A percentile compares a stretch with the other conserved stretches of the same genome.
These are phyloP conservation scores for Cyanoliseus patagonus DNA, from an alignment of 2,113 vertebrate genomes.

Conservation along the genomic window DNA sequence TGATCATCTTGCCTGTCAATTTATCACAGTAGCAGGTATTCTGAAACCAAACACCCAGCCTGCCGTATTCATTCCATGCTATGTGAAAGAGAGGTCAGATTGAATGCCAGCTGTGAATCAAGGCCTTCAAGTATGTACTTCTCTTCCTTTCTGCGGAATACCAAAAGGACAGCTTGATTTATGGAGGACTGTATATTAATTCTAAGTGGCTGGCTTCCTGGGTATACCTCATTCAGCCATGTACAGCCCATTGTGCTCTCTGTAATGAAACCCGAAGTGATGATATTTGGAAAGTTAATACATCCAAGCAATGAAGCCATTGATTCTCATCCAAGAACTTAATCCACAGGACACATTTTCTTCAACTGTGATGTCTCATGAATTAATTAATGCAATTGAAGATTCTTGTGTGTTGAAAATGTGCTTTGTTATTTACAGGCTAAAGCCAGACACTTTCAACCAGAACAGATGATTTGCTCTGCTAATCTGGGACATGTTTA, in stretches of 20 bases:
- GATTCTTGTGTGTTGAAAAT: neutral
- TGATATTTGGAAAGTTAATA: conserved; percentile 26
- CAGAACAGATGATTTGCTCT: neutral
- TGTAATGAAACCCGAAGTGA: neutral
- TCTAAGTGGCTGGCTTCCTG: neutral
- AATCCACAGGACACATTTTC: neutral
- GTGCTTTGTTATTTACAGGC: neutral
- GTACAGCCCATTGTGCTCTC: neutral
- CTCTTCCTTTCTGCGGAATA: neutral
- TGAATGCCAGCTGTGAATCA: neutral
- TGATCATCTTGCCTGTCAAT: neutral
- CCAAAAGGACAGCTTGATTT: neutral
- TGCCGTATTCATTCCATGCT: neutral
- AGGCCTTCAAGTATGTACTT: neutral
- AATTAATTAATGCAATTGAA: conserved; percentile 41
- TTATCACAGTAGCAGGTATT: neutral
- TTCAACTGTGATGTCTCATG: neutral
- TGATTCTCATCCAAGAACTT: conserved; percentile 46
- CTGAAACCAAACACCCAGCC: neutral
- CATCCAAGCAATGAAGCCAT: neutral
- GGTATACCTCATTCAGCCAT: neutral
- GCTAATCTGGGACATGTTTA: neutral
- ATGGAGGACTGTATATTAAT: neutral
- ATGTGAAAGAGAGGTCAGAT: neutral
- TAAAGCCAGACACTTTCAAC: neutral